phyloP scores from a whole-genome alignment of 1,140 invertebrate genomes.

The Trissolcus basalis region DNA sequence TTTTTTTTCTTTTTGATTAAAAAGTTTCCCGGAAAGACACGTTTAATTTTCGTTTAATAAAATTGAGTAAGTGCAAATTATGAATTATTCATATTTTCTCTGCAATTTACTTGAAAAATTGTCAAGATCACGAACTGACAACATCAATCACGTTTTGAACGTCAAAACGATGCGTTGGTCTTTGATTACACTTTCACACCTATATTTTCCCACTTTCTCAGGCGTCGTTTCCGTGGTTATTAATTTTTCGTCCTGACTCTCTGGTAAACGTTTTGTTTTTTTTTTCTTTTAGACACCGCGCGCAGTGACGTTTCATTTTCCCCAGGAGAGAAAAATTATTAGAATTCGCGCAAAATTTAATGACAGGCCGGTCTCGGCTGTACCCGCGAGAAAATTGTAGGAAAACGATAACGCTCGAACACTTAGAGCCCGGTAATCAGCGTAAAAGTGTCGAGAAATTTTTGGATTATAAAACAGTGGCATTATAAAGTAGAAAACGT shows the following conservation, averaged over 20 bases:
- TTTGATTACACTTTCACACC: conserved; percentile 34
- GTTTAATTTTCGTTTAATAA: no score
- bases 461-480: conserved; percentile 23
- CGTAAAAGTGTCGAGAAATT: not conserved
- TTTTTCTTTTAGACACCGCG: no score
- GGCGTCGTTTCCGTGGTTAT: conserved; percentile 10
- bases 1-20: no score
- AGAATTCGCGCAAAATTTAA: conserved; percentile 11
- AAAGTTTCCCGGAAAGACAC: no score
- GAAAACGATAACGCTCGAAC: no score
- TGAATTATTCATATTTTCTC: no score
- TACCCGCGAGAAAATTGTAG: no score
- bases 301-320: not conserved
- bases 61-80: no score
- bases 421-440: no score
- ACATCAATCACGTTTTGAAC: conserved; percentile 17
- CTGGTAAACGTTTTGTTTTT: no score
- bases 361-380: conserved; percentile 2
- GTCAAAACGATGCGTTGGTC: conserved; percentile 11
- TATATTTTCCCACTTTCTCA: conserved; percentile 35
- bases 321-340: conserved; percentile 6
- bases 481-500: conserved; percentile 31
- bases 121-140: not conserved
- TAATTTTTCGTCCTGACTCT: conserved; percentile 14
- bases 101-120: no score